A percentile compares a stretch with the other conserved stretches of the same genome.
These are phyloP conservation scores for Cynodonichthys magdalenae DNA, from an alignment of 2,797 vertebrate genomes.

Conservation along the genomic window DNA sequence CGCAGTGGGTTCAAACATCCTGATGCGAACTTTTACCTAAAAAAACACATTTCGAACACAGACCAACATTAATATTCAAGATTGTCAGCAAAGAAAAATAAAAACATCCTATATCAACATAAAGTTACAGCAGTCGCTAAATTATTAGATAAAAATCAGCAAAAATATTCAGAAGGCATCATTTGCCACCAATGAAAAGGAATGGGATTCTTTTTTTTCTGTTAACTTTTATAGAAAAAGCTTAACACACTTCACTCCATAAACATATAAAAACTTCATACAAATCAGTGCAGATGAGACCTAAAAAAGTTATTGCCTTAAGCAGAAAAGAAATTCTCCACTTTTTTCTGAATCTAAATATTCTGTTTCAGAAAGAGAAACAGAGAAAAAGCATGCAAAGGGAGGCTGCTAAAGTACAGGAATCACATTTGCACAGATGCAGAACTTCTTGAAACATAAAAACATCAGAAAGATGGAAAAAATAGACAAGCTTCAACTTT, in stretches of 20 bases:
- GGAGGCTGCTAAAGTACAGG: slow-evolving; percentile 51
- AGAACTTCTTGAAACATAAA: slow-evolving; percentile 41
- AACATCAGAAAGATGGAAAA: slow-evolving; percentile 9
- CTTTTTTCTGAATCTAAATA: slow-evolving; percentile 68
- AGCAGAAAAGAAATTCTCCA: slow-evolving; percentile 69
- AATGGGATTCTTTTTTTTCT: slow-evolving; percentile 17
- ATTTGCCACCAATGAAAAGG: too few relatives aligned
- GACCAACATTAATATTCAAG: slow-evolving; percentile 29
- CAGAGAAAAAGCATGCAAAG: slow-evolving; percentile 64
- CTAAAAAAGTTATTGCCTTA: slow-evolving; percentile 82
- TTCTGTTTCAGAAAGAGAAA: slow-evolving; percentile 45
- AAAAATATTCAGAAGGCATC: too few relatives aligned
- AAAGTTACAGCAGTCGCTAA: neutral
- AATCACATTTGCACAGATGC: slow-evolving; percentile 57
- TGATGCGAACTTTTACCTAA: slow-evolving; percentile 4
- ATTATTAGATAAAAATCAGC: too few relatives aligned
- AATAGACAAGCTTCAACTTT: slow-evolving; percentile 37
- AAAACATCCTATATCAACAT: neutral
- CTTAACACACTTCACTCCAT: slow-evolving; percentile 64
- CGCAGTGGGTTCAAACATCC: slow-evolving; percentile 42
- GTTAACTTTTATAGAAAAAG: slow-evolving; percentile 44
- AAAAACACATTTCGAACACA: slow-evolving; percentile 14
- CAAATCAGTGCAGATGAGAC: slow-evolving; percentile 83
- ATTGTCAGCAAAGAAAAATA: slow-evolving; percentile 62
- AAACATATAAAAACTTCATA: slow-evolving; percentile 77